Evolutionary conservation across 2,113 vertebrate genomes (phyloP), one percentile per base, ranked within the genome.

Genomic region (Muntiacus muntjak): DNA sequence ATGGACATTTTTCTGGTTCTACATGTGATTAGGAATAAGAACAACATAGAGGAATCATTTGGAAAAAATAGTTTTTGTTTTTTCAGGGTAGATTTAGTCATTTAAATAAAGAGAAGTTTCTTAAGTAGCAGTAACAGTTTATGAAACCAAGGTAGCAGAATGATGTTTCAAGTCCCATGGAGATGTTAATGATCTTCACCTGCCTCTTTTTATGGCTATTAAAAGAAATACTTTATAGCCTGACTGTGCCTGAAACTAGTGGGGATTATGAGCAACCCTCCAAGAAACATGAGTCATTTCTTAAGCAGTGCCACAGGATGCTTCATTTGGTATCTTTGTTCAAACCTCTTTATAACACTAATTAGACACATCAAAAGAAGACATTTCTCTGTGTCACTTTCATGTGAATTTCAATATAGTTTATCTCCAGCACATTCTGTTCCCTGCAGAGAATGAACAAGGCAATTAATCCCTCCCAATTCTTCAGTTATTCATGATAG

Each of bases 391-490:
- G 7, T 85, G 2, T 95, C 64, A 43, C 14, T 64, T 97, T 95
- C 40, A 5, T 13, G 12, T 7, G 40, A 96, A 95, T 90, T 62
- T 93, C 93, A 67, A 23, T 8, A 1, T 23, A 43, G 10, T 79
- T 5, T 60, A 16, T 86, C 57, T 54, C 54, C 82, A 84, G 89
- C n/a, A 1, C 54, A 45, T 91, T 90, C 45, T 36, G 52, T 93
- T 86, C 86, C 62, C 64, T 78, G 91, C 28, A 96, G 85, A 55
- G 43, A 94, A 95, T 14, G 90, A 97, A 89, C 30, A 92, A 95
- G 81, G 30, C n/a, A 83, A 64, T 88, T 87, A 96, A 96, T 98
- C 55, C 84, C 91, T 57, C 62, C 57, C 85, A 62, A 74, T 95
- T 62, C 55, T 97, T 97, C 93, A 28, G 86, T 79, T 98, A 86